These are phyloP conservation scores for Phymorhynchus buccinoides DNA, from an alignment of 1,140 invertebrate genomes.

Conservation along the genomic window DNA sequence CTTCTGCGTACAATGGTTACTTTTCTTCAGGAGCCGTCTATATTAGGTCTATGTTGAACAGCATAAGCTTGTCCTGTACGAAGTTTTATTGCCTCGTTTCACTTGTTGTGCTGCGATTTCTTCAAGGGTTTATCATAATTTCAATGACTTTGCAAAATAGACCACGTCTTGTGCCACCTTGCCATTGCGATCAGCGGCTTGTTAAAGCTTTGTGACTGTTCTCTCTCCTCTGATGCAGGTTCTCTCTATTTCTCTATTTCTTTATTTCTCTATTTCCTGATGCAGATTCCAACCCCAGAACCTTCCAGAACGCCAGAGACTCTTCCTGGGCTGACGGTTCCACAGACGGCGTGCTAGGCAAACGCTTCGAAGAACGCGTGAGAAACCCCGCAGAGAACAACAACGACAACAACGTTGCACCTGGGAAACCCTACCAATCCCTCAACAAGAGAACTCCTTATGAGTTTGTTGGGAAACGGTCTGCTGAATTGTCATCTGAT, in stretches of 20 bases:
- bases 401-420: too few relatives aligned
- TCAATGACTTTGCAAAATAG: neutral
- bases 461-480: neutral
- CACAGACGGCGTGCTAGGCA: neutral
- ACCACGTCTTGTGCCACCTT: neutral
- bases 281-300: neutral
- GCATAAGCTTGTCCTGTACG: too few relatives aligned
- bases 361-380: slow-evolving; percentile 25
- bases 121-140: too few relatives aligned
- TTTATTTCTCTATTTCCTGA: neutral
- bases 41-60: too few relatives aligned
- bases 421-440: too few relatives aligned
- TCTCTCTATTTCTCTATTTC: neutral
- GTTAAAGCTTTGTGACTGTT: neutral
- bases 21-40: too few relatives aligned
- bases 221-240: neutral
- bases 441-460: neutral
- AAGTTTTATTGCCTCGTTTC: too few relatives aligned
- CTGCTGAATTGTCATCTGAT: neutral
- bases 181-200: neutral
- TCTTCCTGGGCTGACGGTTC: neutral
- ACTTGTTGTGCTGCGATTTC: too few relatives aligned
- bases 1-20: too few relatives aligned
- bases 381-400: neutral
- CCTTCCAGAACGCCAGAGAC: neutral